These are phyloP conservation scores for Rhagophthalmus giganteus DNA, from an alignment of 2,888 invertebrate genomes.

Conservation along the genomic window DNA sequence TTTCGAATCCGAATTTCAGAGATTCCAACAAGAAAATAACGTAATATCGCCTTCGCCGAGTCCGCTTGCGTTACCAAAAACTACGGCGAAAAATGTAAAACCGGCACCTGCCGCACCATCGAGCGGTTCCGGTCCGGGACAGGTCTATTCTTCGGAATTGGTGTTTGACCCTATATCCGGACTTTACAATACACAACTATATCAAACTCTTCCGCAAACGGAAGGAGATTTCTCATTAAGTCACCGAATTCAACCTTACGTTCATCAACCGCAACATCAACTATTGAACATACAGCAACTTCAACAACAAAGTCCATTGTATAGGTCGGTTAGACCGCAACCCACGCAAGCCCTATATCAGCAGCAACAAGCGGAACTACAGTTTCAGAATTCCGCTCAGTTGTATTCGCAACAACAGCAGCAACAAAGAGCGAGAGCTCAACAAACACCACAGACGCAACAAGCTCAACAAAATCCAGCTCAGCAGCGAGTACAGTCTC, in stretches of 20 bases:
- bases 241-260: constrained; percentile 75
- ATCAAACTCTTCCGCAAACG: constrained; percentile 74
- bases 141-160: constrained; percentile 76
- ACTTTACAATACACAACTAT: constrained; percentile 77
- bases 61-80: constrained; percentile 43
- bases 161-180: constrained; percentile 77
- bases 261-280: constrained; percentile 59
- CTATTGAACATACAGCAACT: constrained; percentile 64
- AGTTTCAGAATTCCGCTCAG: constrained; percentile 61
- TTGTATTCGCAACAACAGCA: constrained; percentile 56
- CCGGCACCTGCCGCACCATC: constrained; percentile 50
- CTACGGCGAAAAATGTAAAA: constrained; percentile 51
- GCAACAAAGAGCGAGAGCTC: constrained; percentile 55
- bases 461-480: constrained; percentile 53
- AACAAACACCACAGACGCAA: constrained; percentile 44
- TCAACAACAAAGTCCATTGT: constrained; percentile 59
- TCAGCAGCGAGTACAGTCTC: constrained; percentile 43
- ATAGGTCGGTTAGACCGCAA: constrained; percentile 49
- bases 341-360: constrained; percentile 55
- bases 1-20: constrained; percentile 76
- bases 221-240: constrained; percentile 72
- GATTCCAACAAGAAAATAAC: constrained; percentile 70
- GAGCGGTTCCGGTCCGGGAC: constrained; percentile 60
- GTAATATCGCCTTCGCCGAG: constrained; percentile 60
- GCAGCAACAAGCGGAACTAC: constrained; percentile 68